Base-by-base conservation (phyloP, 2,888 invertebrate species). In the Eubasilissa splendida region DNA sequence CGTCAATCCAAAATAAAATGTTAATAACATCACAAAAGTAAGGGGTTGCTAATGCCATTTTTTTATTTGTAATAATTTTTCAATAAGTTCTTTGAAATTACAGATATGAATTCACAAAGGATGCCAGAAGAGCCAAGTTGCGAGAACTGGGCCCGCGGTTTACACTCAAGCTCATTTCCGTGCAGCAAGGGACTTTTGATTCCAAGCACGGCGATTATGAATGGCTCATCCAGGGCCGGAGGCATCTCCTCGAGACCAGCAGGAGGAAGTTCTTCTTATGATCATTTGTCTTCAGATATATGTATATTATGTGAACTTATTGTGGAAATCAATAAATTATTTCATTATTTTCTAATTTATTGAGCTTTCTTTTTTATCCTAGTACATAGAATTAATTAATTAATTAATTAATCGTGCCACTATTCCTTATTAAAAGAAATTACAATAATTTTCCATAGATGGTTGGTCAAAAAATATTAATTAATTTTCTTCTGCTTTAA, bases 111-210 rank as follows among this genome's bases (percentile, higher is more conserved):
- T 98, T 98, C 88, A 95, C 96, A 84, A 92, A 93, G 77, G 95
- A 96, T 81, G 94, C 94, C 0, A 93, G 93, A 85, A 92, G 92
- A 22, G 93, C 94, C 0, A 94, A 92, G 85, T 90, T 99, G 58
- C 93, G 96, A 79, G 99, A 99, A 88, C 88, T 99, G n/a, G 99
- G 99, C 0, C 99, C 99, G 0, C 91, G 99, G 84, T 99, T 99
- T 89, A 99, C 99, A 0, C 89, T 99, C 58, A 96, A 96, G 87
- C 89, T 99, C 83, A 92, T 96, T 83, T 98, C 97, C 0, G 89
- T 99, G 66, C 99, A 99, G 87, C 96, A 97, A 87, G 99, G 99
- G 74, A 97, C 97, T 0, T 99, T 99, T 88, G 98, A 99, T 88
- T 96, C 97, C 73, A 98, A 98, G 89, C 95, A 94, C 85, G 99